Percentiles rank a stretch among this genome's conserved stretches.
Evolutionary conservation across 2,113 vertebrate species (phyloP).

Genomic region (Anguilla japonica): DNA sequence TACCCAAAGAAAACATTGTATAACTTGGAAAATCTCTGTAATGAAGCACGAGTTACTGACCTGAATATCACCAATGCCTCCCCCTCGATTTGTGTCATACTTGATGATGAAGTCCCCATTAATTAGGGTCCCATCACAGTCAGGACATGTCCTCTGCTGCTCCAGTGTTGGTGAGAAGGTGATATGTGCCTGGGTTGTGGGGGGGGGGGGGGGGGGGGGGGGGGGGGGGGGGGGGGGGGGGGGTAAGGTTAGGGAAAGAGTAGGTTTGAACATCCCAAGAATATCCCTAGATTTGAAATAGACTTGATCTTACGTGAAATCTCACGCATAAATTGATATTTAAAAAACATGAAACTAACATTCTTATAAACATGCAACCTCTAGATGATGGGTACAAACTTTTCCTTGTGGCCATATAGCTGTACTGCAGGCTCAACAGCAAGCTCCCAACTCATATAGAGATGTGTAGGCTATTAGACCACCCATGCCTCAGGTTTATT

Average conservation of each 20-base stretch:
- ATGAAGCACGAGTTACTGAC: conserved; percentile 56
- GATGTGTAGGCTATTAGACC: no score
- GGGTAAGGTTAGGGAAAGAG: background rate
- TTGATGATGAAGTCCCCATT: conserved; percentile 85
- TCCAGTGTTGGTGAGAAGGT: conserved; percentile 70
- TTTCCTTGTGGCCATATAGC: no score
- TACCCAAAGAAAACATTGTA: background rate
- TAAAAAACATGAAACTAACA: no score
- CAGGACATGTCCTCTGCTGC: conserved; percentile 81
- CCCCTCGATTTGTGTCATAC: conserved; percentile 82
- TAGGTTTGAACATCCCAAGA: background rate
- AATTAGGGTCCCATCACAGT: conserved; percentile 75
- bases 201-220: background rate
- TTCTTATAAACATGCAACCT: no score
- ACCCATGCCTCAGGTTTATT: no score
- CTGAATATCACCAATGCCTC: conserved; percentile 77
- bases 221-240: background rate
- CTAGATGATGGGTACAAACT: no score
- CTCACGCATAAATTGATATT: no score
- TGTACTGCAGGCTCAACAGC: no score
- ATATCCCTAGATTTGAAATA: background rate
- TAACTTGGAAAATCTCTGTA: background rate
- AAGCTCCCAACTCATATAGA: no score
- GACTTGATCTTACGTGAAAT: no score
- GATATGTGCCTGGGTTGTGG: conserved; percentile 60